phyloP scores from a whole-genome alignment of 2,797 vertebrate species.

The Luscinia megarhynchos region DNA sequence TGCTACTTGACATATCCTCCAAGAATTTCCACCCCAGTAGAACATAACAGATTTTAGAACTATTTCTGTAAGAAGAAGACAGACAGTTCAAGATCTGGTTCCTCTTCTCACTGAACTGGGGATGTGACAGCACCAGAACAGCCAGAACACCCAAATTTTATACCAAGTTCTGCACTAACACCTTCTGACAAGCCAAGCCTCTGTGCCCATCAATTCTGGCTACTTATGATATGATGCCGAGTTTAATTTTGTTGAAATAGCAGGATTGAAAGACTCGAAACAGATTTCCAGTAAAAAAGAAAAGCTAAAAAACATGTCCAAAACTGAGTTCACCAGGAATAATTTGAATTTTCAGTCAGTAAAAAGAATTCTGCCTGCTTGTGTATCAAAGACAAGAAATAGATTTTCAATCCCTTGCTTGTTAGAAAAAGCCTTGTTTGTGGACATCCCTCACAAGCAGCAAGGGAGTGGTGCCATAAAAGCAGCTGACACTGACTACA shows the following conservation, averaged over 20 bases:
- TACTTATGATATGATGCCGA: not conserved
- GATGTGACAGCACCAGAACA: not conserved
- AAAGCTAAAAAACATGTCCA: not conserved
- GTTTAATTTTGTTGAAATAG: not conserved
- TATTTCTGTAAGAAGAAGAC: slow-evolving; percentile 27
- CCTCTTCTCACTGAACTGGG: not conserved
- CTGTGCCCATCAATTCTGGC: not conserved
- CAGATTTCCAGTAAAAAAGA: not conserved
- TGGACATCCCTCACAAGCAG: not conserved
- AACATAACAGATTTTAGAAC: slow-evolving; percentile 19
- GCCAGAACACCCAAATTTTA: not conserved
- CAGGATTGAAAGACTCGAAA: not conserved
- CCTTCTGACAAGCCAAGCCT: not conserved
- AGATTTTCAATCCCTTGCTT: not conserved
- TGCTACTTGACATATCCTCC: not conserved
- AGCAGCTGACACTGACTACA: not conserved
- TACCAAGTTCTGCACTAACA: not conserved
- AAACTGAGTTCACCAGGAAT: not conserved
- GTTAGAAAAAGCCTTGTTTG: not conserved
- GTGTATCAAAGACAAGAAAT: not conserved
- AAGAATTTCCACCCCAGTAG: not conserved
- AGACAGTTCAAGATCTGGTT: not conserved
- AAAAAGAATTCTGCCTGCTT: not conserved
- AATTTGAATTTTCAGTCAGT: not conserved
- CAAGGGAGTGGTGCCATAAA: not conserved